Base-by-base conservation (phyloP, 2,797 vertebrate species). In the Eulemur rubriventer region DNA sequence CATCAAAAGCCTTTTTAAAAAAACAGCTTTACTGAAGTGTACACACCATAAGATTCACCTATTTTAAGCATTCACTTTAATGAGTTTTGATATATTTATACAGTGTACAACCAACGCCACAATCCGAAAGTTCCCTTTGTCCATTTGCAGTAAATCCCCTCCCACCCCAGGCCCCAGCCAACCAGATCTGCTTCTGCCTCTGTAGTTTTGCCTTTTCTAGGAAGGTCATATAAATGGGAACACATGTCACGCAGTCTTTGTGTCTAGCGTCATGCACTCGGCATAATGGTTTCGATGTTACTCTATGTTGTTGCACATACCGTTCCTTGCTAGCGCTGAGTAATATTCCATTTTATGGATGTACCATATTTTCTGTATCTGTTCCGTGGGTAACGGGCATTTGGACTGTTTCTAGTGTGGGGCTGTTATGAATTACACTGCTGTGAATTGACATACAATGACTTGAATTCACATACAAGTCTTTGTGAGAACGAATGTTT, bases 191-290 rank as follows among this genome's bases (percentile, higher is more conserved):
- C 38, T 65, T 72, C 63, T 79, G 14, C 57, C 57, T 83, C 48
- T 85, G 2, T 35, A 46, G 33, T 79, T 93, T 82, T 89, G 9
- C 65, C 70, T 91, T 82, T 94, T 93, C 89, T 91, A 70, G 83
- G 83, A 89, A 86, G 28, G 28, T 46, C n/a, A 3, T 43, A 4
- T 69, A 79, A 73, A 14, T 57, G 55, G 48, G 65, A 92, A 76
- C 24, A 57, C n/a, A n/a, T 11, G 57, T 13, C 41, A 57, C 3
- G 26, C 24, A 24, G 61, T 50, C 73, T 93, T 57, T 35, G n/a
- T 63, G 30, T 94, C 87, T 91, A 17, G 24, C 63, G 87, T 95
- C 52, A 82, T 89, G 70, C 26, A 24, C 46, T 78, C 24, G 30
- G 72, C 65, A 17, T 70, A 22, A 55, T 55, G 24, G 24, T 55